Percentiles rank a stretch among this genome's conserved stretches.
Evolutionary conservation across 2,797 vertebrate genomes (phyloP).

Genomic region (Acomys russatus): DNA sequence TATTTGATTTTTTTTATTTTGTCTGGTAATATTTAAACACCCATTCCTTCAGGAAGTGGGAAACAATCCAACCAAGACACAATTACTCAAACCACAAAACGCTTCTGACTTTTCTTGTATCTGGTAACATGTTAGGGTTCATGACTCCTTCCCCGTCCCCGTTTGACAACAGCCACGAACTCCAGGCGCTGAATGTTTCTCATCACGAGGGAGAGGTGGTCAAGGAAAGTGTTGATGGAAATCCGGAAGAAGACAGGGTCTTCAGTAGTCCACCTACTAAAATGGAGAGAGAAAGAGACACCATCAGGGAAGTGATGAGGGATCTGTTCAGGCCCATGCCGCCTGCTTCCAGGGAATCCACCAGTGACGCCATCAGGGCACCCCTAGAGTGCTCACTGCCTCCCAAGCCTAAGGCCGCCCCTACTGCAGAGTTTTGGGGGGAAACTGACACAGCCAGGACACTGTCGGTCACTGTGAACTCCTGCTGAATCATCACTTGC

Average conservation of each 20-base stretch:
- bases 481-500: background rate
- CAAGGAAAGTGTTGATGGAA: background rate
- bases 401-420: background rate
- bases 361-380: background rate
- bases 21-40: background rate
- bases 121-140: background rate
- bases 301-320: background rate
- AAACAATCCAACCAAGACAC: background rate
- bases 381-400: background rate
- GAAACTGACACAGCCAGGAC: background rate
- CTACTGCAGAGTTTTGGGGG: background rate
- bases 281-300: background rate
- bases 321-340: background rate
- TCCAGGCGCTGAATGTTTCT: background rate
- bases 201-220: background rate
- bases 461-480: background rate
- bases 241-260: background rate
- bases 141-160: background rate
- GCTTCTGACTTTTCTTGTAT: background rate
- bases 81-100: background rate
- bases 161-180: background rate
- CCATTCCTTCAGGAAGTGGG: background rate
- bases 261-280: background rate
- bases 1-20: slow-evolving; percentile 28
- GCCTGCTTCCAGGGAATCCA: background rate